These are phyloP conservation scores for Apomyelois bistriatella DNA, from an alignment of 2,888 invertebrate genomes.

Conservation along the genomic window DNA sequence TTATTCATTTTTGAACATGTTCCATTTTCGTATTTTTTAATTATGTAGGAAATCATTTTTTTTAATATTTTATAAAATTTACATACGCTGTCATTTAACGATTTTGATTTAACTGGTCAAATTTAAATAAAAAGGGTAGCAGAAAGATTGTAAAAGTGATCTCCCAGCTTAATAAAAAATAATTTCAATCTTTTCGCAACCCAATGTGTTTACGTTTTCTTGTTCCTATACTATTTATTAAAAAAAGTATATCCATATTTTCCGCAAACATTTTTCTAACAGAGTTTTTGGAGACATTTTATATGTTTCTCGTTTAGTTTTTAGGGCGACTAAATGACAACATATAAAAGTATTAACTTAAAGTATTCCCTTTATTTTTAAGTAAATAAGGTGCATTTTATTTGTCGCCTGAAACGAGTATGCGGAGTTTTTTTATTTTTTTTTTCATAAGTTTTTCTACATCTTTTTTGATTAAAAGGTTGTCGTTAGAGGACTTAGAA, in stretches of 20 bases:
- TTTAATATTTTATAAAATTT: constrained; percentile 15
- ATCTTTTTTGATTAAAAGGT: constrained; percentile 51
- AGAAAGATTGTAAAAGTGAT: constrained; percentile 41
- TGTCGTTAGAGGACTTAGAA: constrained; percentile 41
- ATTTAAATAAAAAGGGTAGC: constrained; percentile 25
- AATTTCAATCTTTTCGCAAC: constrained; percentile 38
- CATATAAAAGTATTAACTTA: constrained; percentile 67
- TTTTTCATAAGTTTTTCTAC: constrained; percentile 35
- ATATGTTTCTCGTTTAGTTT: constrained; percentile 77
- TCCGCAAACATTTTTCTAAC: constrained; percentile 22
- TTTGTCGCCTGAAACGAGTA: constrained; percentile 22
- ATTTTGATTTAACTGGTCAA: constrained; percentile 17
- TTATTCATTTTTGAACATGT: neutral
- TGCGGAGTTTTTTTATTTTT: constrained; percentile 13
- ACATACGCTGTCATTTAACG: constrained; percentile 29
- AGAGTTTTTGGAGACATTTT: constrained; percentile 38
- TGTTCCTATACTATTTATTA: constrained; percentile 32
- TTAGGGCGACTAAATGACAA: constrained; percentile 80
- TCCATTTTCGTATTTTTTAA: neutral
- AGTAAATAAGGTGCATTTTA: constrained; percentile 41
- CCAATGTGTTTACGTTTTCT: constrained; percentile 38
- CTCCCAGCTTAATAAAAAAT: constrained; percentile 29
- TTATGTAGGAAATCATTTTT: neutral
- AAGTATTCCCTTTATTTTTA: constrained; percentile 69
- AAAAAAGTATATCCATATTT: constrained; percentile 17